Evolutionary conservation across 2,113 vertebrate species (phyloP), one percentile per base, ranked within the genome.

Genomic region (Crotalus viridis): DNA sequence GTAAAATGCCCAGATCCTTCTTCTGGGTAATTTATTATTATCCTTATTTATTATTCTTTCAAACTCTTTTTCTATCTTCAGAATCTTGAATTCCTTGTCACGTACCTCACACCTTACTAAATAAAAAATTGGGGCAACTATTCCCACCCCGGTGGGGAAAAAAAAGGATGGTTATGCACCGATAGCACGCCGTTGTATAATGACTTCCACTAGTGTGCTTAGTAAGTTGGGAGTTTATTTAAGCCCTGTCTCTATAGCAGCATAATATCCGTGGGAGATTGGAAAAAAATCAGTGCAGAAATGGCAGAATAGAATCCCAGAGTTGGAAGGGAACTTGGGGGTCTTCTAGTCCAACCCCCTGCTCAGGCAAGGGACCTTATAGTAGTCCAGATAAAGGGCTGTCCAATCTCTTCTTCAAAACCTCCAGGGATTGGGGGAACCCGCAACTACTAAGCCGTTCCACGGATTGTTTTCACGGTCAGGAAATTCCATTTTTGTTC

Each of bases 171-270:
- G 59, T 28, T 56, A 1, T 46, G 24, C 43, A 17, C 24, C 9
- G 39, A 24, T n/a, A 26, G 19, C 10, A 15, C 22, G n/a, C 17
- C 4, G 22, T 81, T 74, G 64, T 81, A 55, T 90, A 33, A 90
- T 81, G 28, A 39, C 13, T 81, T n/a, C 21, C 46, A 3, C 10
- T 33, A n/a, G 61, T 4, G 5, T 3, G 46, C 61, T 81, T 90
- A 69, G 46, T n/a, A 48, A 61, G 46, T 33, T 90, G 59, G 17
- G 26, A 64, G 61, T 69, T 22, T 46, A 85, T 85, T 85, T 57
- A 85, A 85, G 46, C 24, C 24, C 33, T 10, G 81, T 91, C 74
- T 91, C 90, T 85, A 91, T 85, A 91, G 90, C 90, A 91, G 90
- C 90, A 26, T 55, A 85, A 54, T 39, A 56, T 85, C 56, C 24